Evolutionary conservation across 1,140 invertebrate genomes (phyloP).

Genomic region (Conus ventricosus): DNA sequence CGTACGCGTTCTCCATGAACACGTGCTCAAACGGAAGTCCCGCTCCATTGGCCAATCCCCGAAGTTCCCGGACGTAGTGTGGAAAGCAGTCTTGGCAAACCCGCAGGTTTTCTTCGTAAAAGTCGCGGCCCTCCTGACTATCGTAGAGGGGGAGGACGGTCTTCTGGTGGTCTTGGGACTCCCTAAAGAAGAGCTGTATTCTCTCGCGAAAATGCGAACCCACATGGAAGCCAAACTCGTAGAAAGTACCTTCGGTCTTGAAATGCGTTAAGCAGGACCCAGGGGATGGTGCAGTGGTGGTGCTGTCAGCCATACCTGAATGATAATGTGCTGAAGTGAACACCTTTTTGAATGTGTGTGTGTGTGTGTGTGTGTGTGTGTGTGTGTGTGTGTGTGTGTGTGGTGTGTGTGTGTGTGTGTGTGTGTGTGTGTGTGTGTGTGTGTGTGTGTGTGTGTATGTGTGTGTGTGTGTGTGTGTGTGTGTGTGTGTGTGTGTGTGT

Average conservation of each 20-base stretch:
- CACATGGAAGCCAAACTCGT: conserved; percentile 18
- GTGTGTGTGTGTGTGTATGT: too few relatives aligned
- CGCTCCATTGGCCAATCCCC: conserved; percentile 7
- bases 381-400: too few relatives aligned
- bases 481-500: too few relatives aligned
- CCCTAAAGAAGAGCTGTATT: conserved; percentile 24
- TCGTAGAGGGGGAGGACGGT: conserved; percentile 23
- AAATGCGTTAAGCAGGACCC: conserved; percentile 7
- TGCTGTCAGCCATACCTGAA: too few relatives aligned
- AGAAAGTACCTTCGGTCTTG: background rate
- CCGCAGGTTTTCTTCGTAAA: background rate
- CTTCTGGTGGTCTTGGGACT: background rate
- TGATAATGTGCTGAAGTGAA: too few relatives aligned
- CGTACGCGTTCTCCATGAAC: conserved; percentile 34
- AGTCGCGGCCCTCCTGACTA: conserved; percentile 5
- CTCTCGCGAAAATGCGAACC: conserved; percentile 8
- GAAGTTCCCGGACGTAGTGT: conserved; percentile 39
- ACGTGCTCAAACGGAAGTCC: conserved; percentile 38
- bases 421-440: too few relatives aligned
- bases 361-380: too few relatives aligned
- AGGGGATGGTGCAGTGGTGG: background rate
- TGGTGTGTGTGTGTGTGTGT: too few relatives aligned
- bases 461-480: too few relatives aligned
- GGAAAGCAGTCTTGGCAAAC: conserved; percentile 38
- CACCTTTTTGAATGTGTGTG: too few relatives aligned